Conservation (phyloP, 2,888 invertebrate species). For the Lasius platythorax region DNA sequence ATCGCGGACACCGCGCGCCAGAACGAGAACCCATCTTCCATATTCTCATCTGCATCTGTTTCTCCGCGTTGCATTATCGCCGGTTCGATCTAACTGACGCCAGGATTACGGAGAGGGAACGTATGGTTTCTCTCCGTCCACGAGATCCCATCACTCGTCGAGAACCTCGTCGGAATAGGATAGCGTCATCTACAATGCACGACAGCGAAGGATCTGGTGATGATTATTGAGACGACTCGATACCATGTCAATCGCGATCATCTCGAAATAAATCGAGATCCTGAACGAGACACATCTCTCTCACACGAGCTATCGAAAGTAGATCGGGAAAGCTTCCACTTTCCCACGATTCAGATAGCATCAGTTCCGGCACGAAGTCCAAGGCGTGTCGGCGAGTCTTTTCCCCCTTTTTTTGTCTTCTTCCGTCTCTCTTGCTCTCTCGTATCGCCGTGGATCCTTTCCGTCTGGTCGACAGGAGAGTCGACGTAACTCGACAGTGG, state of each 20-base stretch:
- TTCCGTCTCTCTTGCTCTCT: constrained; percentile 24
- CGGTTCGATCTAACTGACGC: constrained; percentile 81
- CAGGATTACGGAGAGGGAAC: constrained; percentile 70
- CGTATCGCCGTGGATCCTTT: constrained; percentile 52
- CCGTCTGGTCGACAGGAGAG: constrained; percentile 44
- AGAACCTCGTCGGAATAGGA: neutral
- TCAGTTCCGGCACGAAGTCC: constrained; percentile 54
- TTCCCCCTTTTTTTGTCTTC: constrained; percentile 36
- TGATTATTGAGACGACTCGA: neutral
- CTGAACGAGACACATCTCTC: neutral
- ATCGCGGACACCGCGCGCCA: constrained; percentile 60
- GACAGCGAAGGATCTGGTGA: neutral
- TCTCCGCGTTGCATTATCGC: constrained; percentile 77
- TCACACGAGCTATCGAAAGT: constrained; percentile 15
- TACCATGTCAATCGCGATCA: neutral
- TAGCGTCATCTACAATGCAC: neutral
- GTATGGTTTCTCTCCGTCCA: constrained; percentile 9
- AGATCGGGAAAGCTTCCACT: constrained; percentile 47
- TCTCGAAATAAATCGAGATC: constrained; percentile 14
- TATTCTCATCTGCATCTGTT: constrained; percentile 67
- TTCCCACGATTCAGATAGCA: constrained; percentile 68
- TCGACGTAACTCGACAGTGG: constrained; percentile 64
- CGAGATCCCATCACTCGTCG: constrained; percentile 20
- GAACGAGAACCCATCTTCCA: constrained; percentile 68
- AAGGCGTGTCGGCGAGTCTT: constrained; percentile 56